A percentile compares a stretch with the other conserved stretches of the same genome.
Conservation (phyloP, 2,113 vertebrate species). For the Myotis brandtii region DNA sequence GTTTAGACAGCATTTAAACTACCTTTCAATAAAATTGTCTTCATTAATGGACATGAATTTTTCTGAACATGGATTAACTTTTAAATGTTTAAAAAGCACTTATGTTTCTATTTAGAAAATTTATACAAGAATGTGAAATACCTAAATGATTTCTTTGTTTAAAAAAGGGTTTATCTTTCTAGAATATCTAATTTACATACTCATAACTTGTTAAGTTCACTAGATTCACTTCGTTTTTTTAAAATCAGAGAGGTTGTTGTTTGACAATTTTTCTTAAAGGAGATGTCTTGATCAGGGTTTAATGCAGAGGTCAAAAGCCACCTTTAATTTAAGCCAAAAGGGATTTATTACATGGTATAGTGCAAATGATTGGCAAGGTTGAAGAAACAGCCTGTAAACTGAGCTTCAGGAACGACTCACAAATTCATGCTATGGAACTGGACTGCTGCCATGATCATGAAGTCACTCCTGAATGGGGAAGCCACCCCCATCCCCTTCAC, state of each 20-base stretch:
- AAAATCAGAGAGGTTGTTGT: neutral
- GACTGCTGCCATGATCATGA: neutral
- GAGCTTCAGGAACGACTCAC: slow-evolving; percentile 2
- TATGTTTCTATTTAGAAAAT: slow-evolving; percentile 33
- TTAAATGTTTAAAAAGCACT: slow-evolving; percentile 13
- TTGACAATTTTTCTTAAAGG: slow-evolving; percentile 17
- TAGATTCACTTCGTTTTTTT: neutral
- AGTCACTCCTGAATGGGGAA: neutral
- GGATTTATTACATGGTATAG: neutral
- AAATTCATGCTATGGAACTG: neutral
- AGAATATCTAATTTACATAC: neutral
- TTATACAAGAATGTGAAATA: slow-evolving; percentile 39
- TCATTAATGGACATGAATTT: slow-evolving; percentile 14
- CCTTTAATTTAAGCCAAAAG: neutral
- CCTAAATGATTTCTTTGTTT: neutral
- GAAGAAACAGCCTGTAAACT: neutral
- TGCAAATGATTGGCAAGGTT: neutral
- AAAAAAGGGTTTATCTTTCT: neutral
- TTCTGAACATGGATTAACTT: slow-evolving; percentile 8
- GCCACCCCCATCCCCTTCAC: neutral
- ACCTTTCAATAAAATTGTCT: slow-evolving; percentile 9
- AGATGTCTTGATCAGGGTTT: neutral
- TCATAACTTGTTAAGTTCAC: slow-evolving; percentile 15
- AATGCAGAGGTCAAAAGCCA: neutral
- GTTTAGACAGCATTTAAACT: neutral